phyloP scores from a whole-genome alignment of 2,113 vertebrate species.

The Rafetus swinhoei region DNA sequence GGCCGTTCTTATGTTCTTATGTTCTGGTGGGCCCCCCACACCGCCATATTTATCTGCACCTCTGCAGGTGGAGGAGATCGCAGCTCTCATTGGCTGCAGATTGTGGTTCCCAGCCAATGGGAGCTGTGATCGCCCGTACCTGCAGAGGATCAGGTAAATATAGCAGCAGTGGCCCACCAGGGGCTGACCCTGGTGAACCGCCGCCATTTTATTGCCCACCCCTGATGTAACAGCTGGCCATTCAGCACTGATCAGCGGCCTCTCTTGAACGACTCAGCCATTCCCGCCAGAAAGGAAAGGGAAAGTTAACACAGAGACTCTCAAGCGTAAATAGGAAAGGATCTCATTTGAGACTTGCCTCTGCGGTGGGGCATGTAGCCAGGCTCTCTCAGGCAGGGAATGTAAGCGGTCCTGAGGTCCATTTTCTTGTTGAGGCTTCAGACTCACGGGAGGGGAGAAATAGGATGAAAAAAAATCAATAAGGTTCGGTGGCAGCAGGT shows the following conservation, averaged over 20 bases:
- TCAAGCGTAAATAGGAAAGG: not conserved
- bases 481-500: conserved; percentile 75
- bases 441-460: conserved; percentile 44
- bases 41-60: too few relatives aligned
- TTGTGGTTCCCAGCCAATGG: too few relatives aligned
- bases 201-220: too few relatives aligned
- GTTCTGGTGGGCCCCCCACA: too few relatives aligned
- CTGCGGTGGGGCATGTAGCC: not conserved
- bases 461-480: conserved; percentile 80
- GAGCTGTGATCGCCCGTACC: too few relatives aligned
- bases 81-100: too few relatives aligned
- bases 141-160: too few relatives aligned
- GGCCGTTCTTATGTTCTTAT: too few relatives aligned
- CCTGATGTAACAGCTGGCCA: too few relatives aligned
- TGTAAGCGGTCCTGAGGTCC: not conserved
- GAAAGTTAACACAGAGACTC: not conserved
- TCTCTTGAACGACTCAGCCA: not conserved
- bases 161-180: too few relatives aligned
- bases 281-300: not conserved
- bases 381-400: fast-evolving
- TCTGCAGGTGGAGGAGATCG: too few relatives aligned
- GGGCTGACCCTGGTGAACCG: too few relatives aligned
- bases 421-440: conserved; percentile 39
- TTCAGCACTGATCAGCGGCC: not conserved
- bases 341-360: not conserved